Evolutionary conservation across 2,113 vertebrate genomes (phyloP), one percentile per base, ranked within the genome.

Genomic region (Haliaeetus leucogaster): DNA sequence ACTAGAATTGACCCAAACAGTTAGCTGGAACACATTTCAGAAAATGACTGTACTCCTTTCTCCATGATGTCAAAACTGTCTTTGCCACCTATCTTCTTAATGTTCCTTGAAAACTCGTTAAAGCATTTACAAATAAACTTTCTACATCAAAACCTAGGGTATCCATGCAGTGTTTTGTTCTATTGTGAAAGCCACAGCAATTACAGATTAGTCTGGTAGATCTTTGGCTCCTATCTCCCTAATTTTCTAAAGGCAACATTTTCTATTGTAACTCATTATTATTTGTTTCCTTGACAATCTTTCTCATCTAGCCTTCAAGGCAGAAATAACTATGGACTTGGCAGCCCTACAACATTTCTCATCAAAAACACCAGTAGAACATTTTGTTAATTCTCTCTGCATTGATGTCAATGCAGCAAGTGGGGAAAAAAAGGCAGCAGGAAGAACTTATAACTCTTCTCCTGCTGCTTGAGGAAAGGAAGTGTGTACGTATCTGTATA

Each of bases 211-310:
- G 20, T 63, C 78, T 92, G 73, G 32, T 74, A 82, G 26, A 45
- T 86, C 86, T 79, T 90, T 97, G 71, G 86, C 73, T 96, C 48
- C 63, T 66, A 11, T 72, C 82, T 91, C 40, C 61, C 58, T 55
- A 38, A 34, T 82, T 90, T 94, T 96, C 68, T 94, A 90, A 95
- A 97, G 53, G 80, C 66, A 91, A 79, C 68, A 76, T 86, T 95
- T 97, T 96, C 61, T 96, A 88, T 83, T 78, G 32, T 84, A 97
- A 90, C n/a, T 84, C 59, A 42, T 91, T 89, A 68, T 48, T 92
- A 80, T 76, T 82, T 94, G 95, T 95, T 92, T 97, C 90, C 94
- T 71, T 95, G 67, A 90, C 78, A 94, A 67, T 95, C 45, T 68
- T 90, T 92, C 94, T 83, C 82, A 90, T 91, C 65, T 52, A 94